These are phyloP conservation scores for Subanguina moxae DNA, from an alignment of 1,140 invertebrate genomes.

Conservation along the genomic window DNA sequence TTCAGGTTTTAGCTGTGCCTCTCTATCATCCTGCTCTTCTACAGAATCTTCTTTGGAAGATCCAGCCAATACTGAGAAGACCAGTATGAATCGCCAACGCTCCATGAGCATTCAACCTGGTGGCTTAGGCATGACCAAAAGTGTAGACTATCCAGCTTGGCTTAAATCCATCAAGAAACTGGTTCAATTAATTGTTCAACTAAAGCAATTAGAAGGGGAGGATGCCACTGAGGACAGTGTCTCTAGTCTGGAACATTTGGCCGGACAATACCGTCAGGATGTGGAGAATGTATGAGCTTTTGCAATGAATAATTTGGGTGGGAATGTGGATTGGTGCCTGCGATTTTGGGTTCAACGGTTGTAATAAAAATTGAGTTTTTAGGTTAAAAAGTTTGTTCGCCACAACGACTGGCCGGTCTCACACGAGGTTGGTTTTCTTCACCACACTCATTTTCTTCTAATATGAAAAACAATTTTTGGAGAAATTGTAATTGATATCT, in stretches of 20 bases:
- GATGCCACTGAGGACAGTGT: background rate
- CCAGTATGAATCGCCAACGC: background rate
- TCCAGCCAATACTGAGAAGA: background rate
- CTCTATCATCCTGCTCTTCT: conserved; percentile 6
- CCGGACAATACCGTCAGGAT: background rate
- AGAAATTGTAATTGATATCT: too few species aligned
- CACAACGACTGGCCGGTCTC: conserved; percentile 55
- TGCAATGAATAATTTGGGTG: too few species aligned
- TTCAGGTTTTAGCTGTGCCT: conserved; percentile 13
- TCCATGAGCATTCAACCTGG: conserved; percentile 2
- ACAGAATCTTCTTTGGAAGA: conserved; percentile 4
- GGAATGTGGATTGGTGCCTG: too few species aligned
- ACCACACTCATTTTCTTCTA: too few species aligned
- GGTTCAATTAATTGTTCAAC: conserved; percentile 1
- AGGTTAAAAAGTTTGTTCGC: conserved; percentile 56
- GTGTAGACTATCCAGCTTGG: conserved; percentile 3
- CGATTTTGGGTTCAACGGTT: too few species aligned
- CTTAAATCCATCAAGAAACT: conserved; percentile 4
- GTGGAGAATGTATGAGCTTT: conserved; percentile 6
- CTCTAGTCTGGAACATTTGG: background rate
- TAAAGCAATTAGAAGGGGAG: background rate
- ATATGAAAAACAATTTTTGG: too few species aligned
- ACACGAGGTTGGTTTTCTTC: conserved; percentile 33
- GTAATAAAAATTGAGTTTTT: too few species aligned
- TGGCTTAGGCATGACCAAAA: background rate